These are phyloP conservation scores for Macropis europaea DNA, from an alignment of 2,888 invertebrate species.

Conservation along the genomic window DNA sequence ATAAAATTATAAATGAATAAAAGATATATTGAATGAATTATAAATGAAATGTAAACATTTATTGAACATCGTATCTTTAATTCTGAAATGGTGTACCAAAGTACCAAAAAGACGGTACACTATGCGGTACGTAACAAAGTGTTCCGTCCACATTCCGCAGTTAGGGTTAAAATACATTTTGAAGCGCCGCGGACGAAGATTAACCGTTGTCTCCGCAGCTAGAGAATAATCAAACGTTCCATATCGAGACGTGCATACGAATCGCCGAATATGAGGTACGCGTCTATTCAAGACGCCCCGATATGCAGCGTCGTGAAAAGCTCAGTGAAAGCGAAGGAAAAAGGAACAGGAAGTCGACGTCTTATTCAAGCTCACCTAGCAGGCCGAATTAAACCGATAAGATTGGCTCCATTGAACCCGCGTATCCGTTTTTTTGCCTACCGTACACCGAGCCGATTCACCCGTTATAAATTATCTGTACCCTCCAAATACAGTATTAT, in stretches of 20 bases:
- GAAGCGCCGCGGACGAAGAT: slow-evolving; percentile 35
- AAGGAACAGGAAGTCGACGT: slow-evolving; percentile 27
- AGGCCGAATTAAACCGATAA: slow-evolving; percentile 43
- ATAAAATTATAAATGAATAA: too few species aligned
- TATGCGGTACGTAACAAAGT: too few species aligned
- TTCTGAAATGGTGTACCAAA: too few species aligned
- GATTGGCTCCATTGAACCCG: slow-evolving; percentile 32
- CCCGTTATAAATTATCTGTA: background rate
- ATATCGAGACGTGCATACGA: slow-evolving; percentile 51
- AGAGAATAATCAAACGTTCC: slow-evolving; percentile 46
- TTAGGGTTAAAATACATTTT: slow-evolving; percentile 5
- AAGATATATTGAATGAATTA: too few species aligned
- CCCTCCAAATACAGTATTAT: background rate
- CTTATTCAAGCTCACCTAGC: slow-evolving; percentile 34
- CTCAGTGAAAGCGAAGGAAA: slow-evolving; percentile 37
- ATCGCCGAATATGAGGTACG: slow-evolving; percentile 55
- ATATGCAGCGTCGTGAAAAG: slow-evolving; percentile 45
- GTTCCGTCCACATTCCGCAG: background rate
- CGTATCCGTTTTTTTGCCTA: slow-evolving; percentile 1
- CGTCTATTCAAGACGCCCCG: slow-evolving; percentile 41
- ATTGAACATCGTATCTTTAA: too few species aligned
- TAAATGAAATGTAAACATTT: too few species aligned
- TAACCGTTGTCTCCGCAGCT: slow-evolving; percentile 40
- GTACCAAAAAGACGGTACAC: too few species aligned
- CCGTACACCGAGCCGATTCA: background rate